These are phyloP conservation scores for Vulpes ferrilata DNA, from an alignment of 2,113 vertebrate species.

Conservation along the genomic window DNA sequence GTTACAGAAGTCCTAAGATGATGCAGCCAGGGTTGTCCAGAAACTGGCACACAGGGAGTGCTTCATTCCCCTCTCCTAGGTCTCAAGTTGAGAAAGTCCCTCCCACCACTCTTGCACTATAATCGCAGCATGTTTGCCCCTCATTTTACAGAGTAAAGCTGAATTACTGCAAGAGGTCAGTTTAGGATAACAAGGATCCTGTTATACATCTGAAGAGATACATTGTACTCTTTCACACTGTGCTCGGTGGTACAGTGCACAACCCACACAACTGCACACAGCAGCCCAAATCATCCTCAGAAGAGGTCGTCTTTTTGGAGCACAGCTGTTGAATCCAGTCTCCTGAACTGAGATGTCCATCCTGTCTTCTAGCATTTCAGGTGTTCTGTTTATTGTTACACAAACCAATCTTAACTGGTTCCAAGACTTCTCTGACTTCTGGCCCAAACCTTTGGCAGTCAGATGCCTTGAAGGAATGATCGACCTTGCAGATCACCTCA, in stretches of 20 bases:
- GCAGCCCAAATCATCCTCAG: slow-evolving; percentile 79
- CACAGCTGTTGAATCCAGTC: slow-evolving; percentile 74
- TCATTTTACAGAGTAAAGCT: neutral
- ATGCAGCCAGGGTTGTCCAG: neutral
- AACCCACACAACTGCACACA: neutral
- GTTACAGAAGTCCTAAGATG: neutral
- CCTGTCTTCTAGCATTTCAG: neutral
- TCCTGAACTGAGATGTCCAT: slow-evolving; percentile 63
- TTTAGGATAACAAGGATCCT: neutral
- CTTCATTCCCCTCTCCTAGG: neutral
- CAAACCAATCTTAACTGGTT: neutral
- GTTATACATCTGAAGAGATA: neutral
- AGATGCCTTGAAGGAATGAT: neutral
- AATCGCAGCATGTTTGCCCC: neutral
- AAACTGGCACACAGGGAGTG: neutral
- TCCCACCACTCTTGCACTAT: too few species aligned
- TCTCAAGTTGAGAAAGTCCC: neutral
- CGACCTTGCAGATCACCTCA: neutral
- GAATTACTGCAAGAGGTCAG: neutral
- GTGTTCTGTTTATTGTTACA: neutral
- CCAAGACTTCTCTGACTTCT: neutral
- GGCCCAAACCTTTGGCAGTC: neutral
- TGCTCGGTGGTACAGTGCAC: neutral
- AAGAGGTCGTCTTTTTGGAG: slow-evolving; percentile 89
- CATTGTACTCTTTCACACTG: neutral